A percentile compares a stretch with the other conserved stretches of the same genome.
phyloP scores from a whole-genome alignment of 2,113 vertebrate species.

The Proterorhinus semilunaris region DNA sequence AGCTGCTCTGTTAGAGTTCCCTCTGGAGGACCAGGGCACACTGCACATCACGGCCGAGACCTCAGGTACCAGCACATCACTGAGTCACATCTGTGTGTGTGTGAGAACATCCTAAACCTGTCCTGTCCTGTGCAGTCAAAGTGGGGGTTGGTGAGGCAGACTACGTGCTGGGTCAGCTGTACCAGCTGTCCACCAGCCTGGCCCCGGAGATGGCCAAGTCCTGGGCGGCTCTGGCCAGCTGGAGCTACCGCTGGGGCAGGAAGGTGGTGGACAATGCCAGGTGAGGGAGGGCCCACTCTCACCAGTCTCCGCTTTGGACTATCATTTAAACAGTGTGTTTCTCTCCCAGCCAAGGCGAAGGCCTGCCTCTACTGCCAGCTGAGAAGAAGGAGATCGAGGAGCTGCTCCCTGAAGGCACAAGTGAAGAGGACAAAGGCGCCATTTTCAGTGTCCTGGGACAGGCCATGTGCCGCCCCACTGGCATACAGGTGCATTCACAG shows the following conservation, averaged over 20 bases:
- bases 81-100: too few species aligned
- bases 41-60: constrained; percentile 89
- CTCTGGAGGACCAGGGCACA: constrained; percentile 83
- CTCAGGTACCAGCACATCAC: constrained; percentile 79
- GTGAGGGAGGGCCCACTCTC: constrained; percentile 66
- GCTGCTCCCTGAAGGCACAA: constrained; percentile 84
- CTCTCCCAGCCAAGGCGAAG: constrained; percentile 89
- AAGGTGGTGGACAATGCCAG: constrained; percentile 98
- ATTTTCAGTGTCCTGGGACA: constrained; percentile 96
- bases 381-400: constrained; percentile 94
- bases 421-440: constrained; percentile 89
- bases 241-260: constrained; percentile 97
- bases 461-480: constrained; percentile 94
- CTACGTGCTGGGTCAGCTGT: constrained; percentile 93
- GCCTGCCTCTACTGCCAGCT: constrained; percentile 87
- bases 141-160: constrained; percentile 97
- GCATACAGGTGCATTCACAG: constrained; percentile 84
- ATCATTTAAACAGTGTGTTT: not conserved
- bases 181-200: constrained; percentile 91
- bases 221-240: constrained; percentile 95
- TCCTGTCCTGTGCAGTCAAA: constrained; percentile 76
- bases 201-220: constrained; percentile 97
- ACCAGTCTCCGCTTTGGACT: not conserved
- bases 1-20: constrained; percentile 84
- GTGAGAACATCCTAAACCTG: too few species aligned